A percentile compares a stretch with the other conserved stretches of the same genome.
Evolutionary conservation across 2,797 vertebrate species (phyloP).

Genomic region (Silurus lanzhouensis): DNA sequence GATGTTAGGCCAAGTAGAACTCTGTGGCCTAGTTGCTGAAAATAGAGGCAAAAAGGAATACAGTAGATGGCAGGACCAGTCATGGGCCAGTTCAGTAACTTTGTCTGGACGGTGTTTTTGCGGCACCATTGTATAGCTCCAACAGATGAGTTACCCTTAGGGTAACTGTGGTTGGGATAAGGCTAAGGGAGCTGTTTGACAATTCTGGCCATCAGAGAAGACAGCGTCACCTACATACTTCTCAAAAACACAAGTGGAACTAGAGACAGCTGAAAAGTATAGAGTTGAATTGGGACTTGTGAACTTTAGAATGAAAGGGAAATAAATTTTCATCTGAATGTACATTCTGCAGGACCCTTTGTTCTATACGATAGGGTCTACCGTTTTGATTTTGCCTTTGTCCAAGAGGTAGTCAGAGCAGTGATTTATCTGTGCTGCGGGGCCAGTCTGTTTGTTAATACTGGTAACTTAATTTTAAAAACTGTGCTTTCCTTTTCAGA

Average conservation of each 20-base stretch:
- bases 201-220: background rate
- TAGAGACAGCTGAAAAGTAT: no score
- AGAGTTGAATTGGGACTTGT: no score
- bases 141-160: background rate
- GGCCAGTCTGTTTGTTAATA: background rate
- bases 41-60: background rate
- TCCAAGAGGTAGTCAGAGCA: background rate
- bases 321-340: background rate
- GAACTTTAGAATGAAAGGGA: background rate
- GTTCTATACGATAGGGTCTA: background rate
- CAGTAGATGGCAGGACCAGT: background rate
- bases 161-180: background rate
- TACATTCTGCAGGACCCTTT: background rate
- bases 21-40: constrained; percentile 12
- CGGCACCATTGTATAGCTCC: background rate
- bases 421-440: no score
- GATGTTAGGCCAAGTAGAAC: background rate
- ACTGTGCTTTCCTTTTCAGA: background rate
- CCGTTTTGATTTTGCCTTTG: background rate
- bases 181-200: background rate
- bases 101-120: background rate
- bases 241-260: background rate
- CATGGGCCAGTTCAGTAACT: background rate
- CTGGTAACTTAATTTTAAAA: background rate
- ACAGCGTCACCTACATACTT: background rate